Percentiles rank a stretch among this genome's conserved stretches.
These are phyloP conservation scores for Drosophila flavopinicola DNA, from an alignment of 2,888 invertebrate genomes.

Conservation along the genomic window DNA sequence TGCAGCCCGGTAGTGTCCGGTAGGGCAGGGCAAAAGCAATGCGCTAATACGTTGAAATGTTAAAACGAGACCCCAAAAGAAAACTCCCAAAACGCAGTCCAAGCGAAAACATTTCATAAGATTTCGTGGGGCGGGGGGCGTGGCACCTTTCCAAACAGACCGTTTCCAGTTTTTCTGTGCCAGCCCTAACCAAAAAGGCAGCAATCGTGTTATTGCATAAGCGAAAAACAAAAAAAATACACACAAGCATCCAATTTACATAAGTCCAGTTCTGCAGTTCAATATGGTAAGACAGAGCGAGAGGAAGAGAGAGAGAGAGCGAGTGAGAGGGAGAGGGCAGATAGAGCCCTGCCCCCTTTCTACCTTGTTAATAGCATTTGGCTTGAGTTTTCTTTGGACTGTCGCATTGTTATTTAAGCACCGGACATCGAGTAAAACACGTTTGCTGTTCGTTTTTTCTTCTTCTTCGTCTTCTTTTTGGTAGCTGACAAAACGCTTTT, in stretches of 20 bases:
- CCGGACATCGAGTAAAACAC: slow-evolving; percentile 69
- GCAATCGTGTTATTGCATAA: slow-evolving; percentile 37
- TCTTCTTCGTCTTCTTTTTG: slow-evolving; percentile 10
- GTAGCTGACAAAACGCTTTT: slow-evolving; percentile 39
- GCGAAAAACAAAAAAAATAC: slow-evolving; percentile 16
- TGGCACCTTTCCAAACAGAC: slow-evolving; percentile 11
- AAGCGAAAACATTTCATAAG: slow-evolving; percentile 58
- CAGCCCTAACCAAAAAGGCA: slow-evolving; percentile 12
- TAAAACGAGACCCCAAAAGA: slow-evolving; percentile 5
- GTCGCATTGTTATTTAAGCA: slow-evolving; percentile 64
- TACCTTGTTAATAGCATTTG: slow-evolving; percentile 23
- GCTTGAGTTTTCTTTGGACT: slow-evolving; percentile 38
- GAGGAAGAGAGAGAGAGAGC: neutral
- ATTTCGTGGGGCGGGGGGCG: slow-evolving; percentile 14
- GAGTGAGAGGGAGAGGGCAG: neutral
- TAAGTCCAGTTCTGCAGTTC: slow-evolving; percentile 45
- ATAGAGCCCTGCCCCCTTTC: neutral
- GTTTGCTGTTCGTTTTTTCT: slow-evolving; percentile 37
- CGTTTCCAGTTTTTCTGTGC: slow-evolving; percentile 22
- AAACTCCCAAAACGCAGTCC: slow-evolving; percentile 26
- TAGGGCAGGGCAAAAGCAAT: slow-evolving; percentile 16
- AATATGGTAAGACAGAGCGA: slow-evolving; percentile 21
- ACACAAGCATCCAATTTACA: slow-evolving; percentile 38
- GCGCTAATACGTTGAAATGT: slow-evolving; percentile 35
- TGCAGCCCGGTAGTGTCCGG: neutral